Evolutionary conservation across 2,113 vertebrate species (phyloP).

Genomic region (Scytalopus superciliaris): DNA sequence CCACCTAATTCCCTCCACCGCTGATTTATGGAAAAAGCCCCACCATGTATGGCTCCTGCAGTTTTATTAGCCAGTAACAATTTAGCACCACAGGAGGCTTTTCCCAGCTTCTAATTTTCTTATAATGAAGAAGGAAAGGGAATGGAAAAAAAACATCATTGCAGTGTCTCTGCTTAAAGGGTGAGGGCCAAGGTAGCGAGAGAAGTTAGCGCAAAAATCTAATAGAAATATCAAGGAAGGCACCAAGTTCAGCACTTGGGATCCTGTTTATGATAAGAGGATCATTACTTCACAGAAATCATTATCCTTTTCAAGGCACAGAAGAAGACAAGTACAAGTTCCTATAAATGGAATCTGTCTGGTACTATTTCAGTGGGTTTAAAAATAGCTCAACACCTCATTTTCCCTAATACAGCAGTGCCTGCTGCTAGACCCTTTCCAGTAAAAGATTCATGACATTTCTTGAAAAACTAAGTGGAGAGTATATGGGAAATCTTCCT

Average conservation of each 20-base stretch:
- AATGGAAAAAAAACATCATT: not conserved
- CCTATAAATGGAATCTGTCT: conserved; percentile 65
- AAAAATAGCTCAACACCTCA: conserved; percentile 66
- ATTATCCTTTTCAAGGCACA: conserved; percentile 56
- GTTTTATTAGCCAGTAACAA: conserved; percentile 70
- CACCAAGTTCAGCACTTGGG: not conserved
- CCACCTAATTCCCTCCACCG: conserved; percentile 68
- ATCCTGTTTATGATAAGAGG: conserved; percentile 40
- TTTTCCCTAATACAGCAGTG: conserved; percentile 37
- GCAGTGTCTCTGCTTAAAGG: conserved; percentile 2
- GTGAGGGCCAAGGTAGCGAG: not conserved
- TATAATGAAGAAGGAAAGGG: not conserved
- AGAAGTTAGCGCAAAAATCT: not conserved
- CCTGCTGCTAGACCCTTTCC: not conserved
- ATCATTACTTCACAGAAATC: conserved; percentile 61
- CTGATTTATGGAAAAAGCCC: conserved; percentile 71
- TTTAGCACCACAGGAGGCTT: conserved; percentile 48
- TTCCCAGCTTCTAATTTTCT: conserved; percentile 61
- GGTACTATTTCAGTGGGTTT: conserved; percentile 61
- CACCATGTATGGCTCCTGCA: conserved; percentile 28
- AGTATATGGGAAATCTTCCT: not conserved
- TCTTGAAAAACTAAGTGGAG: not conserved
- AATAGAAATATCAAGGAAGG: conserved; percentile 10
- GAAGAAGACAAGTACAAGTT: conserved; percentile 46
- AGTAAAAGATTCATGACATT: not conserved